Base-by-base conservation (phyloP, 1,140 invertebrate species). In the Drosophila teissieri region DNA sequence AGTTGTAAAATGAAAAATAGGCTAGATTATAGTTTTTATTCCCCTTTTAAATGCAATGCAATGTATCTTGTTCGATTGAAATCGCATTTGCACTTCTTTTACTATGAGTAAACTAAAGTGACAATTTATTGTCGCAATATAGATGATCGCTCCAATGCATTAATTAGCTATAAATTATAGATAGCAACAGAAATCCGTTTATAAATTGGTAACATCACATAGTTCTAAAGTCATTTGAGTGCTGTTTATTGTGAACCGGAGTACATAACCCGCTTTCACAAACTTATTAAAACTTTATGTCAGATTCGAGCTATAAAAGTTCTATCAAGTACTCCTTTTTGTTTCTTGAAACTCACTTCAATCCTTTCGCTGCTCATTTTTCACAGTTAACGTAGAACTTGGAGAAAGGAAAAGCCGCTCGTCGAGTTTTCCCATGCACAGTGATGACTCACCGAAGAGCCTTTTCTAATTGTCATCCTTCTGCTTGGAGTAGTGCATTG, bases 401-500 rank as follows among this genome's bases (percentile, higher is more conserved):
- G 45, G 27, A 36, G 36, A 34, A 31, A 27, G 44, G 42, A 49
- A 70, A 60, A 46, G 39, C 46, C 19, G 36, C 53, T 56, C 57
- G 27, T 12, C 37, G 53, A 69, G 45, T 70, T 54, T 61, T 46
- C 34, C 46, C 44, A 42, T 54, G 48, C 54, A 46, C 39, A 4
- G 31, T 27, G 37, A 52, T 73, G 51, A 63, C 60, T 65, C 73
- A 19, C 40, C 34, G 40, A 56, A 55, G 75, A 75, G 19, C 24
- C 54, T 58, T 75, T 76, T 76, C 53, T 76, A 76, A 76, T 77
- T 77, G 73, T 77, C 73, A 77, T 77, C 51, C 57, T 55, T 40
- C 45, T 19, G 52, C 44, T 55, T 27, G 51, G 15, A 74, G 68
- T 73, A 74, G 68, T 73, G 72, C 60, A 74, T 74, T 62, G 34